Evolutionary conservation across 2,797 vertebrate species (phyloP).

Genomic region (Moxostoma hubbsi): DNA sequence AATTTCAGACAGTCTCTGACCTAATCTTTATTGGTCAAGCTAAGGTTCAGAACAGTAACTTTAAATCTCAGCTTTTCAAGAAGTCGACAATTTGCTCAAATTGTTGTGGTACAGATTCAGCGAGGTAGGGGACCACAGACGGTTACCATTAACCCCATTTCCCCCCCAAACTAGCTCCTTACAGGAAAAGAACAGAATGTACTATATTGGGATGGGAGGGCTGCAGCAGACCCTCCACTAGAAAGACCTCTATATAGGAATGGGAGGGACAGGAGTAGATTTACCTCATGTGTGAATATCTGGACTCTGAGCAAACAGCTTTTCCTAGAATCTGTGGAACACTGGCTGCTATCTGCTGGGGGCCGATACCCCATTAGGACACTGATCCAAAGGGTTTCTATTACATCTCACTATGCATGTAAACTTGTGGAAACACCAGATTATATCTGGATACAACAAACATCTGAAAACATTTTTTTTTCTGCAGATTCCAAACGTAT

Average conservation of each 20-base stretch:
- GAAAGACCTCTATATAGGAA: constrained; percentile 9
- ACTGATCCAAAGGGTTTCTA: constrained; percentile 22
- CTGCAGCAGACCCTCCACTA: constrained; percentile 16
- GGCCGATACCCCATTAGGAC: constrained; percentile 30
- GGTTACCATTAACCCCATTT: constrained; percentile 43
- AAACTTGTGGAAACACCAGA: background rate
- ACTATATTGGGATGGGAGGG: constrained; percentile 44
- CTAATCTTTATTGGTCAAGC: no score
- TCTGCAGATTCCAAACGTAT: background rate
- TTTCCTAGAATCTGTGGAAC: constrained; percentile 79
- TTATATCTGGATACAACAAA: constrained; percentile 31
- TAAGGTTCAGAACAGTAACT: no score
- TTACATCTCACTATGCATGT: background rate
- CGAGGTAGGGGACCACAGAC: background rate
- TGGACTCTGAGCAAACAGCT: constrained; percentile 58
- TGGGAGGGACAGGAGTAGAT: constrained; percentile 61
- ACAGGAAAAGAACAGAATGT: constrained; percentile 57
- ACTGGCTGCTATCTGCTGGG: constrained; percentile 56
- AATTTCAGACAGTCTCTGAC: background rate
- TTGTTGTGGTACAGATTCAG: background rate
- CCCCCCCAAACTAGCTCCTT: constrained; percentile 19
- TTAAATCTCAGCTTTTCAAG: background rate
- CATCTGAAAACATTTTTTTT: background rate
- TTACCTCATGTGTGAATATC: constrained; percentile 72
- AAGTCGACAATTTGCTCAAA: background rate